These are phyloP conservation scores for Sinella curviseta DNA, from an alignment of 1,140 invertebrate species.

Conservation along the genomic window DNA sequence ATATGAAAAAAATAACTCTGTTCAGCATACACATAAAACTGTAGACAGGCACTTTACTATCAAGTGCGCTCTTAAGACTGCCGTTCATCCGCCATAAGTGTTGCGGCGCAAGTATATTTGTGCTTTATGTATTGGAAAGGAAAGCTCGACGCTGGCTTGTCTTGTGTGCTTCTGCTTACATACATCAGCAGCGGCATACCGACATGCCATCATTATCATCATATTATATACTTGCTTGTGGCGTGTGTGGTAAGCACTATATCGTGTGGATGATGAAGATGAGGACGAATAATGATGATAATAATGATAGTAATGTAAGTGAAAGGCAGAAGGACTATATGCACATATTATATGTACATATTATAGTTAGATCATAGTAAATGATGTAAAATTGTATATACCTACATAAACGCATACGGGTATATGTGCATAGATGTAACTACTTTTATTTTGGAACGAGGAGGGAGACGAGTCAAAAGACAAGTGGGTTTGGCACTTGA, in stretches of 20 bases:
- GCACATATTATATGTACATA: background rate
- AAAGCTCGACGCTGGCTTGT: no score
- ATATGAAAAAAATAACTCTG: no score
- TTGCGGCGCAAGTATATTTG: no score
- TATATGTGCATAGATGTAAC: background rate
- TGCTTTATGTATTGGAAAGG: background rate
- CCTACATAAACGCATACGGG: background rate
- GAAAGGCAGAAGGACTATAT: background rate
- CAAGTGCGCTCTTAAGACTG: background rate
- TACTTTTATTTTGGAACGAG: constrained; percentile 24
- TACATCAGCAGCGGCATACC: background rate
- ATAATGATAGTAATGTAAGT: background rate
- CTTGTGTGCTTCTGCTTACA: no score
- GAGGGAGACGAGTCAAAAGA: constrained; percentile 26
- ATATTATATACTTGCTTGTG: background rate
- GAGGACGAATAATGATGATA: constrained; percentile 8
- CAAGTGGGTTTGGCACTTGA: constrained; percentile 27
- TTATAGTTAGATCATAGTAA: background rate
- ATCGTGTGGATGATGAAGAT: constrained; percentile 7
- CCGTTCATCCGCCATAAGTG: constrained; percentile 6
- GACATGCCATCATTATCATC: background rate
- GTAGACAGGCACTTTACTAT: constrained; percentile 4
- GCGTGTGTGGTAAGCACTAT: constrained; percentile 12
- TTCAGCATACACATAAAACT: background rate
- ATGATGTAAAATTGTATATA: background rate